Evolutionary conservation across 2,113 vertebrate genomes (phyloP), one percentile per base, ranked within the genome.

Genomic region (Tyto alba): DNA sequence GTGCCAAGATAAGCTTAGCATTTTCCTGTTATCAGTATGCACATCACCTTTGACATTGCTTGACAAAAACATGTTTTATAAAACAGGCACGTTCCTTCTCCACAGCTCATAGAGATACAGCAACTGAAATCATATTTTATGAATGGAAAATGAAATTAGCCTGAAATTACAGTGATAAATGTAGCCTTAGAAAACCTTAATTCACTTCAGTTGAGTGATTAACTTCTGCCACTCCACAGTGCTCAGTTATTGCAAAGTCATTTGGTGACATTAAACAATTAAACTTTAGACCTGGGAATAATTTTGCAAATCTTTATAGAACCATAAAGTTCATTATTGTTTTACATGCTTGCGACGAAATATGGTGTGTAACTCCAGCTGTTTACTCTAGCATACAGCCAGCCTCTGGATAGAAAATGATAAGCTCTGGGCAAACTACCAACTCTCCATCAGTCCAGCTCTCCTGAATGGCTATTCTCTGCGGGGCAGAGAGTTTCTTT

Each of bases 201-300:
- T 97, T 96, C 95, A 96, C 96, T 98, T 97, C 93, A 97, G 93
- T 96, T 26, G 14, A 94, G 89, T 98, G 97, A 98, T 97, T 98
- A 95, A 97, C 92, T 95, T 98, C 97, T 98, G 92, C 97, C 90
- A 94, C 96, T 97, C 96, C 97, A 87, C 96, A 96, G 94, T 94
- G 89, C 94, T 96, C 95, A 94, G 90, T 97, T 98, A 97, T 93
- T 97, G 96, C 87, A 59, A 97, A 98, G 97, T 97, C 96, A 97
- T 93, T 97, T 96, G 90, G 96, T 96, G 97, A 97, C 96, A 94
- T 97, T 98, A 98, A 97, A 98, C 94, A 97, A 97, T 97, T 98
- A 97, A 96, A 96, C 94, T 95, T 95, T 96, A 97, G 93, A 97
- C 95, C 97, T 93, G 95, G 97, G 96, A 97, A 98, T 97, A 97